Evolutionary conservation across 1,140 invertebrate genomes (phyloP).

Genomic region (Bombus turneri): DNA sequence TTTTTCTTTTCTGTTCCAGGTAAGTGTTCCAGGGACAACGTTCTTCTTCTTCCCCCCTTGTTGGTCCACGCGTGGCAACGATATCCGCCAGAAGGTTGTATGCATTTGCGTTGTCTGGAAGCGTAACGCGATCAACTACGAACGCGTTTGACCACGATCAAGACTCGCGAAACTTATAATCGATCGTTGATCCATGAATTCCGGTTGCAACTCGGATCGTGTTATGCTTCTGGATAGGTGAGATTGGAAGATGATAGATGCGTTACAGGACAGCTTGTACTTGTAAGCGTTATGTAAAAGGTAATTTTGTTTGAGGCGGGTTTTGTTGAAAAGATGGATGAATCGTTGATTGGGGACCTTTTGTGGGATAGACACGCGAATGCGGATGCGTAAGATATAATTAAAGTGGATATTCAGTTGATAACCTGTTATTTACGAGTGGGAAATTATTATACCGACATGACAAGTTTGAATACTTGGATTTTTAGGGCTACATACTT

Average conservation of each 20-base stretch:
- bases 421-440: background rate
- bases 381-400: background rate
- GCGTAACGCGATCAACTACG: too few relatives aligned
- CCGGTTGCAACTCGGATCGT: too few relatives aligned
- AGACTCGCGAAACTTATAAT: too few relatives aligned
- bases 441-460: background rate
- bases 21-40: constrained; percentile 52
- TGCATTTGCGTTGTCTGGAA: too few relatives aligned
- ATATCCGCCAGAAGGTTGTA: too few relatives aligned
- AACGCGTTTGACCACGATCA: too few relatives aligned
- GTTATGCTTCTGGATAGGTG: too few relatives aligned
- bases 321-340: background rate
- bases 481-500: background rate
- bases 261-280: too few relatives aligned
- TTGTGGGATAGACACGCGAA: background rate
- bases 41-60: background rate
- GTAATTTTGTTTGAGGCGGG: background rate
- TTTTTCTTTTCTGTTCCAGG: constrained; percentile 67
- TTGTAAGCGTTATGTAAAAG: background rate
- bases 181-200: too few relatives aligned
- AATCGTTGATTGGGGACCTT: background rate
- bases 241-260: too few relatives aligned
- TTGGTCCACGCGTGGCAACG: background rate
- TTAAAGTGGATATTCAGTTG: background rate
- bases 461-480: background rate